Evolutionary conservation across 2,888 invertebrate species (phyloP).

Genomic region (Heliconius ethilla): DNA sequence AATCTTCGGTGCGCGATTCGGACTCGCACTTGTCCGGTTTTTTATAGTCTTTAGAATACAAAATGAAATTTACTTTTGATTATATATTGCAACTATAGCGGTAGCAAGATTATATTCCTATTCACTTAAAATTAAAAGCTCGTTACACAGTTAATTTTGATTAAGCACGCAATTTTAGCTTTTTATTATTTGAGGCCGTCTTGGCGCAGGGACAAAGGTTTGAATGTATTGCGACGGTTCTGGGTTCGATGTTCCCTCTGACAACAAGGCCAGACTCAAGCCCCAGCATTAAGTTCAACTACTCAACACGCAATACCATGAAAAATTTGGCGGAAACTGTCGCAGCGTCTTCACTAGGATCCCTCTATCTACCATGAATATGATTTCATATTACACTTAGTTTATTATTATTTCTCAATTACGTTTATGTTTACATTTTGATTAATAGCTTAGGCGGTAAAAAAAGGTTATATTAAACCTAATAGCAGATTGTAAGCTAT

Average conservation of each 20-base stretch:
- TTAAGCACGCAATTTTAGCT: conserved; percentile 17
- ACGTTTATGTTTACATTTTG: not conserved
- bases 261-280: no score
- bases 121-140: conserved; percentile 2
- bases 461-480: conserved; percentile 8
- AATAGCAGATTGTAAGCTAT: conserved; percentile 21
- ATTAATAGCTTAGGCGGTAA: conserved; percentile 20
- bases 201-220: no score
- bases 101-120: not conserved
- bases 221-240: no score
- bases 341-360: no score
- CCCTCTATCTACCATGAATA: no score
- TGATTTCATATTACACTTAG: no score
- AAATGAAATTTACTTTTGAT: not conserved
- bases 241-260: no score
- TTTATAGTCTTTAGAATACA: not conserved
- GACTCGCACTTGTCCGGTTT: not conserved
- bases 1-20: not conserved
- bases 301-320: no score
- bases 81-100: not conserved
- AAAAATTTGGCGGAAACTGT: no score
- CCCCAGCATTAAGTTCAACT: no score
- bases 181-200: not conserved
- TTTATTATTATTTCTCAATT: conserved; percentile 4
- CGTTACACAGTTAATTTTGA: conserved; percentile 8